A percentile compares a stretch with the other conserved stretches of the same genome.
These are phyloP conservation scores for Acrocephalus arundinaceus DNA, from an alignment of 2,113 vertebrate species.

Conservation along the genomic window DNA sequence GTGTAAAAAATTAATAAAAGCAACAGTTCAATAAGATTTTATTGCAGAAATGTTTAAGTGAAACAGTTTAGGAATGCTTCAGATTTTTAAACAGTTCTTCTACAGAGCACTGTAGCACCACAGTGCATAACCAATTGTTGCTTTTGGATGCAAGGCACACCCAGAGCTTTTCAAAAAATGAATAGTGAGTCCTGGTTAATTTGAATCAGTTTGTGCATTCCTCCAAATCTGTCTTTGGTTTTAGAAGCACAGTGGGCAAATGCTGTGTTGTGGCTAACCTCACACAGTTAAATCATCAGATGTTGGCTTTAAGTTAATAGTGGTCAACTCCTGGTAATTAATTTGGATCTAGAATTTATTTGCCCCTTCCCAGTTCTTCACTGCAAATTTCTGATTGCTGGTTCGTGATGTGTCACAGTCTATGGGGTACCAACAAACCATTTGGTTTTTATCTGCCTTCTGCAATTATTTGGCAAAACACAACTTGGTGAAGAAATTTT, in stretches of 20 bases:
- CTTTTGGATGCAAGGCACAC: conserved; percentile 52
- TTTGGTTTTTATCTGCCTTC: background rate
- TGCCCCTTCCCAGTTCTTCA: background rate
- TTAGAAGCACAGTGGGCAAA: conserved; percentile 38
- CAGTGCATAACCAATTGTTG: conserved; percentile 56
- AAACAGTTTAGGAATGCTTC: conserved; percentile 67
- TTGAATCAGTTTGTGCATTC: conserved; percentile 48
- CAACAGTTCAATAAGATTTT: conserved; percentile 72
- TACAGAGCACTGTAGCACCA: conserved; percentile 20
- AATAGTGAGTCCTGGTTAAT: conserved; percentile 52
- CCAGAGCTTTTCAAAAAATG: conserved; percentile 56
- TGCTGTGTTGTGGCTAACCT: background rate
- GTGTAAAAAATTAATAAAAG: conserved; percentile 75
- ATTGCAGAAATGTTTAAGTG: conserved; percentile 73
- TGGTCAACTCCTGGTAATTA: background rate
- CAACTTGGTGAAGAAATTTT: background rate
- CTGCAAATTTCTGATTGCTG: background rate
- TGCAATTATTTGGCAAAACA: background rate
- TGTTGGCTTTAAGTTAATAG: background rate
- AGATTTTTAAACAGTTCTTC: conserved; percentile 67
- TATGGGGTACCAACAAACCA: background rate
- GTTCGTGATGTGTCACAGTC: background rate
- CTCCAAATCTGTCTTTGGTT: conserved; percentile 14
- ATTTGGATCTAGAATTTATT: background rate
- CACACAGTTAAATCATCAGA: background rate